These are phyloP conservation scores for Lydus trimaculatus DNA, from an alignment of 2,888 invertebrate genomes.

Conservation along the genomic window DNA sequence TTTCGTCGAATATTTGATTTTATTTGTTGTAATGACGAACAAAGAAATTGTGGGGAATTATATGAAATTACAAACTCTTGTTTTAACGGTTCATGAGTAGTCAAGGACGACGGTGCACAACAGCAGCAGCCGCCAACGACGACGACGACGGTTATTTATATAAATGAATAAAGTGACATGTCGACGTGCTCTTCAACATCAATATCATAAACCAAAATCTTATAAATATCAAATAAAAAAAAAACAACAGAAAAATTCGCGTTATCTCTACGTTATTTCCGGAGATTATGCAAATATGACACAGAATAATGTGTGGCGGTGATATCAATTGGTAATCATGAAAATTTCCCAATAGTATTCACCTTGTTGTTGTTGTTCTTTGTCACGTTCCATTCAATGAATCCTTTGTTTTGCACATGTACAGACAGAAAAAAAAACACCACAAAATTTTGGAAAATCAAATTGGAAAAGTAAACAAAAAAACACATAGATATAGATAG, in stretches of 20 bases:
- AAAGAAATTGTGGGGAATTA: background rate
- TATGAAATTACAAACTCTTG: slow-evolving; percentile 20
- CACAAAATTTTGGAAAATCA: background rate
- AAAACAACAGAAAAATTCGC: slow-evolving; percentile 13
- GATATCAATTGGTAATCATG: background rate
- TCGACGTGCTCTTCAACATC: slow-evolving; percentile 10
- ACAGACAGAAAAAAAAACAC: background rate
- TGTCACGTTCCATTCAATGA: slow-evolving; percentile 8
- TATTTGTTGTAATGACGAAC: background rate
- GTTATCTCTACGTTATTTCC: slow-evolving; percentile 7
- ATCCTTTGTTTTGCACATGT: background rate
- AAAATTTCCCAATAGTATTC: background rate
- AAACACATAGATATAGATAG: slow-evolving; percentile 4
- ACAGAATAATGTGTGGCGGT: background rate
- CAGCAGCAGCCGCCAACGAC: slow-evolving; percentile 11
- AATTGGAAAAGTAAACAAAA: background rate
- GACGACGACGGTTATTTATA: slow-evolving; percentile 29
- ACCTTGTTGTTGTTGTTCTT: background rate
- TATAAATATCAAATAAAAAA: background rate
- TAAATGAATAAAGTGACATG: slow-evolving; percentile 22
- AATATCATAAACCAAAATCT: background rate
- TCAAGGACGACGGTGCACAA: slow-evolving; percentile 30
- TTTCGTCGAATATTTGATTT: background rate
- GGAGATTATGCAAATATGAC: slow-evolving; percentile 20
- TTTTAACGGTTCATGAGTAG: slow-evolving; percentile 27